Evolutionary conservation across 2,797 vertebrate species (phyloP), one percentile per base, ranked within the genome.

Genomic region (Hoplostethus mediterraneus): DNA sequence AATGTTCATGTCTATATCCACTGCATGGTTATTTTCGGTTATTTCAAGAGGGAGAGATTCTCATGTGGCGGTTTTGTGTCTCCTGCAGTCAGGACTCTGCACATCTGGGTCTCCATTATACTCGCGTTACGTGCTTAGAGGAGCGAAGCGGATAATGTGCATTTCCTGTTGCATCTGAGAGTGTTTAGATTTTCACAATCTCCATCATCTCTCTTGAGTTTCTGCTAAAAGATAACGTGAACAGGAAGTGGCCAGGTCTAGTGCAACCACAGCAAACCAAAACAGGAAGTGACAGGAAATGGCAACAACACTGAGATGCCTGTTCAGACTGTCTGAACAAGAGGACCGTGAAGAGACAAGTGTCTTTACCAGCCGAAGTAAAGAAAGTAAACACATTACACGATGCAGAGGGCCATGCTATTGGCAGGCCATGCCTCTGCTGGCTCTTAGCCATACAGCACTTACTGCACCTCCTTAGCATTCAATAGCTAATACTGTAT

Each of bases 261-360:
- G 36, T 7, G n/a, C 54, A 0, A 30, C 28, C 71, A 38, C 14
- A 21, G 51, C 21, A 56, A 73, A 48, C 30, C 51, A 63, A 75
- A 88, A 90, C 84, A 88, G 89, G 88, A 92, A 90, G 84, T 78
- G 40, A 67, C 67, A 68, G 63, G 57, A 79, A 33, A 44, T 9
- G 7, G 45, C 47, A 33, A 6, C 30, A 70, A 73, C 73, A 60
- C 16, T 0, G 69, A 75, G 56, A 48, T 0, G 8, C 55, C 51
- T 42, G 55, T 59, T 81, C 14, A 60, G 21, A 8, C 65, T 9
- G 30, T 69, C 21, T 9, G 0, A 30, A 45, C 7, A 8, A 7
- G 21, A 48, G 2, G 58, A 31, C n/a, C 47, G 17, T 7, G 9
- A 67, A 55, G 42, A 62, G 33, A 6, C 28, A 28, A 4, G 28